phyloP scores from a whole-genome alignment of 1,140 invertebrate species.

The Lethocerus indicus region DNA sequence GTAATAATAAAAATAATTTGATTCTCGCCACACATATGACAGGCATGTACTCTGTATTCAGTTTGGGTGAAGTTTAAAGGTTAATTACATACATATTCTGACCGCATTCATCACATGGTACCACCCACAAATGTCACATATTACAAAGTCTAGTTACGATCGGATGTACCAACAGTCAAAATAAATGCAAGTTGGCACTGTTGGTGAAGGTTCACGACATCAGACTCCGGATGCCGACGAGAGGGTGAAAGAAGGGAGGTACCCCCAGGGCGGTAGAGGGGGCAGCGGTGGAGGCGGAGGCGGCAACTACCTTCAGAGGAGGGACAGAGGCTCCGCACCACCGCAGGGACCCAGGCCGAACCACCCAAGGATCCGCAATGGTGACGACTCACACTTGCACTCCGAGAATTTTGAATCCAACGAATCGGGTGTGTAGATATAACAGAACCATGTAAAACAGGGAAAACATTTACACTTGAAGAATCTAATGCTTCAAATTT shows the following conservation, averaged over 20 bases:
- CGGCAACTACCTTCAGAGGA: constrained; percentile 6
- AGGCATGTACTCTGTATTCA: not conserved
- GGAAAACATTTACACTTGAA: not conserved
- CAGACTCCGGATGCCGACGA: constrained; percentile 21
- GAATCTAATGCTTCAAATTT: too few species aligned
- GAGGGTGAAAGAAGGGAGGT: constrained; percentile 9
- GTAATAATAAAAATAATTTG: too few species aligned
- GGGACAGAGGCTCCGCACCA: constrained; percentile 2
- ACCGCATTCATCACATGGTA: not conserved
- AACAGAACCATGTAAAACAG: not conserved
- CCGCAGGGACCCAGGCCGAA: not conserved
- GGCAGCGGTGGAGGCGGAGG: constrained; percentile 11
- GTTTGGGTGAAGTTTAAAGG: not conserved
- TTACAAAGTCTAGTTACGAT: not conserved
- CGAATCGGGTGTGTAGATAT: not conserved
- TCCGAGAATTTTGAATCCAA: not conserved
- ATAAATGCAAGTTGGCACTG: not conserved
- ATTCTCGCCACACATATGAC: not conserved
- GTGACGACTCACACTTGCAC: constrained; percentile 5
- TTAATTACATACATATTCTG: not conserved
- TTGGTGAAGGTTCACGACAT: constrained; percentile 17
- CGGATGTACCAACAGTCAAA: not conserved
- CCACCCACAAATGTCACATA: not conserved
- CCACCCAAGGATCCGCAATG: not conserved
- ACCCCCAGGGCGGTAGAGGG: constrained; percentile 3